A percentile compares a stretch with the other conserved stretches of the same genome.
Conservation (phyloP, 2,797 vertebrate genomes). For the Sebastes umbrosus region DNA sequence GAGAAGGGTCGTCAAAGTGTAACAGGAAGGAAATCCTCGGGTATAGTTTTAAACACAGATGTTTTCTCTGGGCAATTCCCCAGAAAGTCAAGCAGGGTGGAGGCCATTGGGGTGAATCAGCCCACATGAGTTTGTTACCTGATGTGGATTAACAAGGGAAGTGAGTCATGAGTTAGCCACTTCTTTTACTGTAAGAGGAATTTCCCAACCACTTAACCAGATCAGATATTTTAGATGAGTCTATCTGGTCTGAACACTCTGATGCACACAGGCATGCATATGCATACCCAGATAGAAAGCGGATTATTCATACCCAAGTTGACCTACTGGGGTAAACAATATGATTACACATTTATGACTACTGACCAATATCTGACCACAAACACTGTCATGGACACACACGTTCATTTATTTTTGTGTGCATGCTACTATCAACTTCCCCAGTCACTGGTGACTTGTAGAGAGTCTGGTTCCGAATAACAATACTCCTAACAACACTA, state of each 20-base stretch:
- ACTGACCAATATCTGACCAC: background rate
- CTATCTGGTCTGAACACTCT: background rate
- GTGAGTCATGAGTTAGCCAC: conserved; percentile 38
- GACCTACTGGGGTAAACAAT: background rate
- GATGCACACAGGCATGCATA: background rate
- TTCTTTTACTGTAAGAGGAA: conserved; percentile 37
- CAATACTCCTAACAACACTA: background rate
- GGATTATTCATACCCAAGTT: background rate
- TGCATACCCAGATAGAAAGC: background rate
- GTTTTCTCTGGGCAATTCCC: conserved; percentile 34
- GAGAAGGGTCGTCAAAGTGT: background rate
- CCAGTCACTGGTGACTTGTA: background rate
- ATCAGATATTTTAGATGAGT: conserved; percentile 32
- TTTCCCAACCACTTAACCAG: conserved; percentile 63
- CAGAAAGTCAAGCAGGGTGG: conserved; percentile 36
- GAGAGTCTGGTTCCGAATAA: background rate
- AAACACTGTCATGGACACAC: background rate
- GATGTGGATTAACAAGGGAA: conserved; percentile 49
- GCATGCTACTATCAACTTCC: background rate
- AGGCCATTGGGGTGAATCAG: conserved; percentile 29
- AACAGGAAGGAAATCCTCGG: background rate
- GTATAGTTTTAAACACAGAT: conserved; percentile 3
- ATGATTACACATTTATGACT: background rate
- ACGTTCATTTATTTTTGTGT: background rate
- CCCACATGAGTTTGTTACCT: conserved; percentile 49